phyloP scores from a whole-genome alignment of 2,888 invertebrate genomes.

The Lamellibrachia satsuma region DNA sequence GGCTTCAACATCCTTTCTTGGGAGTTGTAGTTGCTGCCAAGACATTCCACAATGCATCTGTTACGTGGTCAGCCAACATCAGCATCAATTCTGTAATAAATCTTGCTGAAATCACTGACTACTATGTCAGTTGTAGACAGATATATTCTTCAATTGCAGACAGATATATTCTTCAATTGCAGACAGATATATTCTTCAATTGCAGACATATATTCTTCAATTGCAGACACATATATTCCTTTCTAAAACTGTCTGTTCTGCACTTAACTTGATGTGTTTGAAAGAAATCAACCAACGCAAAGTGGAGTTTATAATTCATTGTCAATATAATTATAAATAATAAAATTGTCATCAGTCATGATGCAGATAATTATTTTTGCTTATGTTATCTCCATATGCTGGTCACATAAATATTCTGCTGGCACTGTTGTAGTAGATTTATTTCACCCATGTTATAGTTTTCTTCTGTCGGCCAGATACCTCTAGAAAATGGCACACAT shows the following conservation, averaged over 20 bases:
- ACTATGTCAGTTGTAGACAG: neutral
- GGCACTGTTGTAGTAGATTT: no score
- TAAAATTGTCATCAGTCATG: no score
- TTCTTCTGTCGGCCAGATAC: no score
- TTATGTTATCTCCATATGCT: no score
- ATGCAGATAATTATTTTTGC: no score
- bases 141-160: neutral
- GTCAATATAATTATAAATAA: neutral
- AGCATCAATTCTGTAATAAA: conserved; percentile 1
- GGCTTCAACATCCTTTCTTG: conserved; percentile 1
- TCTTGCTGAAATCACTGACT: neutral
- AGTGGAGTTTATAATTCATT: neutral
- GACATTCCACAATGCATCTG: conserved; percentile 14
- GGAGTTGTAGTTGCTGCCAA: conserved; percentile 8
- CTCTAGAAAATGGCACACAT: no score
- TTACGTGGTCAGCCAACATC: conserved; percentile 14
- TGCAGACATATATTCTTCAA: neutral
- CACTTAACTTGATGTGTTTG: neutral
- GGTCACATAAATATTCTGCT: no score
- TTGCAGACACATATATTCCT: no score
- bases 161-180: neutral
- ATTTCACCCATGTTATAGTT: no score
- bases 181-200: neutral
- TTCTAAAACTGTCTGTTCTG: neutral
- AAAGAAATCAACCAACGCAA: neutral